Conservation (phyloP, 2,888 invertebrate species). For the Tenthredo livida region DNA sequence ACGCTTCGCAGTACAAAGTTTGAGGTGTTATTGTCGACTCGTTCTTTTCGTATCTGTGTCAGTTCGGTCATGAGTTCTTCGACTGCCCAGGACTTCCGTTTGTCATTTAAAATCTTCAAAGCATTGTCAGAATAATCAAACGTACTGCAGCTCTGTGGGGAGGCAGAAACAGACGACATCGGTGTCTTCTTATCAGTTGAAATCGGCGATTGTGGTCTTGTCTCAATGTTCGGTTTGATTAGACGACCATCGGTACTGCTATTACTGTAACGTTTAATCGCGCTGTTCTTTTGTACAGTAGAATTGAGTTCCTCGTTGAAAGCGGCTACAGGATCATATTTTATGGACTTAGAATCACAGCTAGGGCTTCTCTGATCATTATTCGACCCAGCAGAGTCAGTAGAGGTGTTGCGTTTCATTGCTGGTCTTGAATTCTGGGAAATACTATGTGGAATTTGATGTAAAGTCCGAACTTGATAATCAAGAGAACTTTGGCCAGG, state of each 20-base stretch:
- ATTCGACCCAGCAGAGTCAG: not conserved
- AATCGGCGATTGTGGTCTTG: constrained; percentile 7
- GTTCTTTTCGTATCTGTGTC: constrained; percentile 65
- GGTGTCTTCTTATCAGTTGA: not conserved
- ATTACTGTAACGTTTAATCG: not conserved
- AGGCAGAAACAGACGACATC: not conserved
- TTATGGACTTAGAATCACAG: not conserved
- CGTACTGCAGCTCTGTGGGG: not conserved
- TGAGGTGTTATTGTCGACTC: constrained; percentile 58
- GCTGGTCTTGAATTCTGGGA: not conserved
- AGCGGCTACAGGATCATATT: not conserved
- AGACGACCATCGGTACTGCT: not conserved
- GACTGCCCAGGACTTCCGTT: constrained; percentile 73
- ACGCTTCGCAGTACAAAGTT: constrained; percentile 62
- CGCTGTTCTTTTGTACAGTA: constrained; percentile 1
- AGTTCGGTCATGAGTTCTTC: constrained; percentile 72
- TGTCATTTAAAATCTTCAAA: constrained; percentile 66
- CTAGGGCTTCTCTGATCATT: not conserved
- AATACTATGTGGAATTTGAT: constrained; percentile 1
- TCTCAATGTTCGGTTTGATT: constrained; percentile 4
- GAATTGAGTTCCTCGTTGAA: constrained; percentile 2
- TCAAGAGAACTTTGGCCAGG: not conserved
- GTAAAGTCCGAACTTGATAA: not conserved
- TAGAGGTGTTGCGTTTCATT: not conserved
- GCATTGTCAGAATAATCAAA: constrained; percentile 31